Evolutionary conservation across 2,888 invertebrate species (phyloP), one percentile per base, ranked within the genome.

Genomic region (Dendrolimus houi): DNA sequence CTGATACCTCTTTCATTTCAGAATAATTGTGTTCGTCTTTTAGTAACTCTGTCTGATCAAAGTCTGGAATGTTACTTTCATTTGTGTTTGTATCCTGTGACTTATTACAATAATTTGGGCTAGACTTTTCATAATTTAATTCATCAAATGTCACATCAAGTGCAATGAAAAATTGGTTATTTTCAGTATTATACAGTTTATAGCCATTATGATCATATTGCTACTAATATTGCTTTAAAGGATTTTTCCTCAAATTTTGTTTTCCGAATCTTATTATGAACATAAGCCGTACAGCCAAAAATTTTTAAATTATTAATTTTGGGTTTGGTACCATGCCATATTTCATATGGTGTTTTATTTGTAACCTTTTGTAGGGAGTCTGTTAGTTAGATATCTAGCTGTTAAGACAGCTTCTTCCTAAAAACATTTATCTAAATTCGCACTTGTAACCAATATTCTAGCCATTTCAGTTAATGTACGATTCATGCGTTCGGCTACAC

Each of bases 381-480:
- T 59, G 65, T 82, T 83, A 52, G 79, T 70, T 57, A 82, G 66
- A 65, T 76, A 74, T 41, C 70, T 68, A 54, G 77, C 75, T 55
- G 76, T 76, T 56, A 74, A 63, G 12, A 79, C 68, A 41, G 77
- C 79, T 63, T 79, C 77, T 52, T 72, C 71, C 79, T 78, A 53
- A 9, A 53, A 9, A 12, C 53, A 52, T 53, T 59, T 59, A 9
- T 55, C 40, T 53, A 59, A 57, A 41, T 53, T 57, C 17, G 59
- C 54, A 57, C 47, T 55, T 14, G 47, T 12, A 41, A 59, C n/a
- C 56, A 59, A n/a, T 29, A 52, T 29, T 55, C 59, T 52, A 42
- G 55, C 56, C 53, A 41, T 59, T 53, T 56, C 59, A 9, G 47
- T 53, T 57, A 59, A 54, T 10, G 59, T 57, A 29, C 59, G 59